Evolutionary conservation across 2,888 invertebrate species (phyloP).

Genomic region (Agonum fuliginosum): DNA sequence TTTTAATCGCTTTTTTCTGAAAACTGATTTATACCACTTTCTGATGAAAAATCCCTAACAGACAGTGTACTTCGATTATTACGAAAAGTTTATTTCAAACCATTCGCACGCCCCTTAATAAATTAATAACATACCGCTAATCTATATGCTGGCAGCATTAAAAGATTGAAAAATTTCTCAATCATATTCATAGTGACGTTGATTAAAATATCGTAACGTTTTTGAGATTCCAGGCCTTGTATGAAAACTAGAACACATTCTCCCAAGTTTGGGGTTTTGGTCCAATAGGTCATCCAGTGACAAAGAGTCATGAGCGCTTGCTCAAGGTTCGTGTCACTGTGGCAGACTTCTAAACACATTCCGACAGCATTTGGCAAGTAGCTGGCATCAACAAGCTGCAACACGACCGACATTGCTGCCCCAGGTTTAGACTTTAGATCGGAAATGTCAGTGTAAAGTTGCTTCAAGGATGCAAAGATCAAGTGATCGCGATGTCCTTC

Average conservation of each 20-base stretch:
- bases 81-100: too few species aligned
- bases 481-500: constrained; percentile 73
- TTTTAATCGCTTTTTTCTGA: too few species aligned
- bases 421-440: constrained; percentile 77
- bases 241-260: constrained; percentile 82
- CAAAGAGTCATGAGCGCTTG: constrained; percentile 80
- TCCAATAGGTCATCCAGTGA: constrained; percentile 80
- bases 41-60: too few species aligned
- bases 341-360: constrained; percentile 70
- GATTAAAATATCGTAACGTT: constrained; percentile 72
- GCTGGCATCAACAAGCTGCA: constrained; percentile 74
- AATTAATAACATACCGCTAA: constrained; percentile 65
- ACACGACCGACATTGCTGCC: constrained; percentile 77
- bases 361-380: constrained; percentile 72
- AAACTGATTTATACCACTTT: too few species aligned
- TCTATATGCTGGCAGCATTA: constrained; percentile 76
- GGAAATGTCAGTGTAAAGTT: constrained; percentile 78
- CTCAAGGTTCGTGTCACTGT: constrained; percentile 75
- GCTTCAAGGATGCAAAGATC: constrained; percentile 76
- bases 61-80: too few species aligned
- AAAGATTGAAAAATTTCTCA: constrained; percentile 75
- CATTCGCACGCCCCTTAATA: too few species aligned
- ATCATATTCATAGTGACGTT: constrained; percentile 79
- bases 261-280: constrained; percentile 78
- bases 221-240: constrained; percentile 75